phyloP scores from a whole-genome alignment of 2,113 vertebrate species.

The Diglossa brunneiventris region DNA sequence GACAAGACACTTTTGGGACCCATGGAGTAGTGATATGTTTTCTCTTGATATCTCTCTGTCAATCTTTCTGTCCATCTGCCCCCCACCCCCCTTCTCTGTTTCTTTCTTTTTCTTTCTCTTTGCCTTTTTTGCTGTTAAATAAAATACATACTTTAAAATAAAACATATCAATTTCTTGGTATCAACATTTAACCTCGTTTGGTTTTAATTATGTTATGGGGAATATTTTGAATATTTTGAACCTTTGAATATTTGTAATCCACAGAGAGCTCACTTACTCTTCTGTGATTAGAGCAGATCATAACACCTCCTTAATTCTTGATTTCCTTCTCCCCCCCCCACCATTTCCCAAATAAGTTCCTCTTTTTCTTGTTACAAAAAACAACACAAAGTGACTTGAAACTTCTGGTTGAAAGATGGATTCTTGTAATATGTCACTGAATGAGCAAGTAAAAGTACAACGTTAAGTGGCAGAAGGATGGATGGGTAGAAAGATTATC shows the following conservation, averaged over 20 bases:
- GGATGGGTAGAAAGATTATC: neutral
- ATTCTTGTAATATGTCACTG: neutral
- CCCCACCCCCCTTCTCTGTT: fast-evolving
- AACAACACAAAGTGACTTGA: neutral
- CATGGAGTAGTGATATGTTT: neutral
- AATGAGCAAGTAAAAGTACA: neutral
- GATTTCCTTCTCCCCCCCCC: fast-evolving
- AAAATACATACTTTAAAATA: neutral
- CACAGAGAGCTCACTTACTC: neutral
- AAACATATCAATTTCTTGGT: neutral
- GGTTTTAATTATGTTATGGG: neutral
- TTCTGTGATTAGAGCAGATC: fast-evolving
- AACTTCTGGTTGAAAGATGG: neutral
- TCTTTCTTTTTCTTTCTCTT: neutral
- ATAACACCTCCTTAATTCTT: neutral
- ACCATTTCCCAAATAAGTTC: neutral
- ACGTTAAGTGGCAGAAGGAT: neutral
- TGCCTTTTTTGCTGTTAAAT: neutral
- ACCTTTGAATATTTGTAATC: neutral
- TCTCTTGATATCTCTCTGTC: neutral
- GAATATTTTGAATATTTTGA: neutral
- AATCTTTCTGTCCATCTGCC: fast-evolving
- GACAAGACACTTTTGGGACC: fast-evolving
- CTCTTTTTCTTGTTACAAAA: neutral
- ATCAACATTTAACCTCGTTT: fast-evolving